phyloP scores from a whole-genome alignment of 2,113 vertebrate species.

The Mystacornis crossleyi region DNA sequence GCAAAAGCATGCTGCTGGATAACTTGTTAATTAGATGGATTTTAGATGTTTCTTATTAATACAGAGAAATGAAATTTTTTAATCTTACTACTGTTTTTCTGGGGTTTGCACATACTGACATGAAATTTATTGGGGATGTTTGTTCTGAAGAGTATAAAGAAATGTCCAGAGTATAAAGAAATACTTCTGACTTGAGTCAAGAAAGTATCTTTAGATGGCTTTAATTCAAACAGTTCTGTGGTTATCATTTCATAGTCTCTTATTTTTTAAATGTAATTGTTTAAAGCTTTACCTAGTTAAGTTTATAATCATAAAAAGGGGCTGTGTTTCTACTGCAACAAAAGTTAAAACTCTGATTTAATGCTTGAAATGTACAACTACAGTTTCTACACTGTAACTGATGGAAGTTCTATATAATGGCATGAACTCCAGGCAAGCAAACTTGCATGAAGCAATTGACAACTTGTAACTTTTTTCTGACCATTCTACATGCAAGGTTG shows the following conservation, averaged over 20 bases:
- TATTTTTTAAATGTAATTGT: neutral
- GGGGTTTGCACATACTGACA: neutral
- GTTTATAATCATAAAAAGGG: neutral
- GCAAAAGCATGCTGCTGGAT: neutral
- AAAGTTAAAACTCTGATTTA: neutral
- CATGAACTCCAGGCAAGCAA: neutral
- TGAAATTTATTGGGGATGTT: neutral
- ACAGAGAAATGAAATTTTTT: neutral
- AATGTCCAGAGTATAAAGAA: neutral
- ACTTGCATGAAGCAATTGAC: neutral
- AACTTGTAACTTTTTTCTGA: neutral
- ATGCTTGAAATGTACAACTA: neutral
- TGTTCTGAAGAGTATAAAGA: too few relatives aligned
- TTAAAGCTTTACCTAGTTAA: neutral
- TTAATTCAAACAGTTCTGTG: neutral
- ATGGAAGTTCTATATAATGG: neutral
- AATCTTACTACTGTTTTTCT: neutral
- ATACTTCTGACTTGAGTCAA: neutral
- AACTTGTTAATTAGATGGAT: neutral
- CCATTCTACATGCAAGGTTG: neutral
- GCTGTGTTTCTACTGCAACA: neutral
- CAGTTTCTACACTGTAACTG: neutral
- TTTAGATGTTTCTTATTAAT: neutral
- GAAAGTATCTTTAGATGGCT: neutral
- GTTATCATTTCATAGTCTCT: neutral